Evolutionary conservation across 2,797 vertebrate genomes (phyloP).

Genomic region (Sphenodon punctatus): DNA sequence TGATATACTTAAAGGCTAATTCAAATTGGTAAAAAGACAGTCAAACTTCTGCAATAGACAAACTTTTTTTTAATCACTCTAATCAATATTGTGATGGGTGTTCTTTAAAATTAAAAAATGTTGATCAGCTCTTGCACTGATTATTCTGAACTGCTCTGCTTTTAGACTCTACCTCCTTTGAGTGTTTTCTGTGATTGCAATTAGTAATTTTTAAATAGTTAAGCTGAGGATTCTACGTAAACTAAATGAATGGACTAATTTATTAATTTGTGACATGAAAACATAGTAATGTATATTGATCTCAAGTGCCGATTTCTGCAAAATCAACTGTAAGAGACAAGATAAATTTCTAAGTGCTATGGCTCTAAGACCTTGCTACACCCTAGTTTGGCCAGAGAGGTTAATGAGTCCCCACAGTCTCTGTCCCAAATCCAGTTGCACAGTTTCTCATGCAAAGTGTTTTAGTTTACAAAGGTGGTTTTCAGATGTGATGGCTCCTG

Average conservation of each 20-base stretch:
- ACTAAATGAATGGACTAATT: background rate
- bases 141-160: slow-evolving; percentile 3
- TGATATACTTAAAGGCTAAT: background rate
- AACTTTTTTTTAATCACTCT: background rate
- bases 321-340: background rate
- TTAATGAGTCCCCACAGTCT: no score
- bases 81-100: background rate
- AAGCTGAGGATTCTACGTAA: background rate
- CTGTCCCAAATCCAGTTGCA: no score
- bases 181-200: background rate
- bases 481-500: no score
- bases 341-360: background rate
- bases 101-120: slow-evolving; percentile 7
- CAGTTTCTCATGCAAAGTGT: no score
- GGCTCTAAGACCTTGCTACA: background rate
- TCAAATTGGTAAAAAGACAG: background rate
- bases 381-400: background rate
- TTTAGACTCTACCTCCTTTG: background rate
- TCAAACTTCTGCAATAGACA: background rate
- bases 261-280: background rate
- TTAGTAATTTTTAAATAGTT: background rate
- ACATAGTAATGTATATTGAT: background rate
- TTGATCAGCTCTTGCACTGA: slow-evolving; percentile 2
- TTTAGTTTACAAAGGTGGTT: no score
- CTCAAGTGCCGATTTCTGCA: background rate